These are phyloP conservation scores for Gnathonemus longibarbis DNA, from an alignment of 2,113 vertebrate genomes.

Conservation along the genomic window DNA sequence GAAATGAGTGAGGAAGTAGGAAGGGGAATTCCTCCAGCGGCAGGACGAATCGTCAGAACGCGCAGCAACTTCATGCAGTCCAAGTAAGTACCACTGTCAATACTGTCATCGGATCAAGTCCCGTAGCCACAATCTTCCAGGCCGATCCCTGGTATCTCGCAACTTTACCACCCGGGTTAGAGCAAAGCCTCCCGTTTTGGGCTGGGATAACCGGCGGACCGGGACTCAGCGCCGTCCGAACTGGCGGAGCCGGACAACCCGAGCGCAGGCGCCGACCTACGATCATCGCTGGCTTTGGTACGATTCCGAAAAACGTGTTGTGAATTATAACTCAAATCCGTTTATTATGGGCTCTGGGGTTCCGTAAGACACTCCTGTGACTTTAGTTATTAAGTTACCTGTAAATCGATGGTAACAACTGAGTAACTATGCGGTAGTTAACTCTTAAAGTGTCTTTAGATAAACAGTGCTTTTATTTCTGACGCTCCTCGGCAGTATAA, in stretches of 20 bases:
- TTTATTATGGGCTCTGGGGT: neutral
- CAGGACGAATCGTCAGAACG: neutral
- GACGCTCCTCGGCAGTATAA: neutral
- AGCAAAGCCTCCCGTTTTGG: neutral
- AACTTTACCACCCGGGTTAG: neutral
- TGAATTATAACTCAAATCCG: neutral
- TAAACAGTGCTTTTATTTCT: neutral
- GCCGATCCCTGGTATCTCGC: neutral
- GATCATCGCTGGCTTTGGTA: neutral
- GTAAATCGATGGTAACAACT: neutral
- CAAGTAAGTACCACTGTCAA: neutral
- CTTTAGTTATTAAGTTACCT: neutral
- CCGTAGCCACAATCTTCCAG: neutral
- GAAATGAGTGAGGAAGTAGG: constrained; percentile 17
- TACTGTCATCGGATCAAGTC: neutral
- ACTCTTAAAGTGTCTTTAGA: neutral
- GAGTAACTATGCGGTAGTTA: neutral
- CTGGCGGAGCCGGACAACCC: neutral
- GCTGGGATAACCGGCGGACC: neutral
- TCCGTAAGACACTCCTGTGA: neutral
- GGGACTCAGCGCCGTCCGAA: neutral
- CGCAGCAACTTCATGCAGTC: neutral
- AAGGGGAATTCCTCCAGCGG: constrained; percentile 17
- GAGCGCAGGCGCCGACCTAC: neutral
- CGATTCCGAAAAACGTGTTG: neutral